Conservation (phyloP, 37 sponge, comb jelly and placozoan species). For the Dysidea cf. avara region DNA sequence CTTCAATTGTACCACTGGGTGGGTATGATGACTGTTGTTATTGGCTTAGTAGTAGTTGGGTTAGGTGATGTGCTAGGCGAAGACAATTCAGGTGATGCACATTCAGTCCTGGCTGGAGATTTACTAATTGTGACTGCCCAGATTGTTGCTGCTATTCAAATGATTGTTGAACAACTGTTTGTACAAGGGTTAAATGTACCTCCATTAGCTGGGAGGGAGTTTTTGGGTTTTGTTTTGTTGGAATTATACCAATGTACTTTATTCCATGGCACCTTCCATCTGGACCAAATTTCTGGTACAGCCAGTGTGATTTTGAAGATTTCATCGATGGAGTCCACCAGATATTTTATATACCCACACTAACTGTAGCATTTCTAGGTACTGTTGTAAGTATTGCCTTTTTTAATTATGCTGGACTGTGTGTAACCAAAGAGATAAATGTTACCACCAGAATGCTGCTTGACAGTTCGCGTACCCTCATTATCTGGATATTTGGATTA, state of each 20-base stretch:
- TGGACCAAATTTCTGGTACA: conserved; percentile 67
- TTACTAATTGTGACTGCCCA: conserved; percentile 92
- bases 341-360: conserved; percentile 44
- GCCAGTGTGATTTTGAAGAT: conserved; percentile 75
- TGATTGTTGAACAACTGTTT: conserved; percentile 88
- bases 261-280: conserved; percentile 88
- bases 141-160: conserved; percentile 82
- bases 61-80: conserved; percentile 63
- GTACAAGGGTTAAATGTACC: conserved; percentile 87
- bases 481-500: conserved; percentile 91
- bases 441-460: conserved; percentile 94
- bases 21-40: conserved; percentile 88
- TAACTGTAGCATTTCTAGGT: conserved; percentile 70
- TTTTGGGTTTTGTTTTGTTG: conserved; percentile 78
- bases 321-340: conserved; percentile 81
- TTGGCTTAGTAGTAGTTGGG: conserved; percentile 88
- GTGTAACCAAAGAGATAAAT: conserved; percentile 84
- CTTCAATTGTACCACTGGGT: conserved; percentile 71
- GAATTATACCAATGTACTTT: conserved; percentile 90
- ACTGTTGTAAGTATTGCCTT: conserved; percentile 91
- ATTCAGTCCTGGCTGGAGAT: conserved; percentile 75
- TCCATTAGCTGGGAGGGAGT: conserved; percentile 95
- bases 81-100: neutral
- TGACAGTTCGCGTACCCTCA: conserved; percentile 87
- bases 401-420: conserved; percentile 95